Percentiles rank a stretch among this genome's conserved stretches.
Evolutionary conservation across 2,113 vertebrate genomes (phyloP).

Genomic region (Ceuthmochares aereus): DNA sequence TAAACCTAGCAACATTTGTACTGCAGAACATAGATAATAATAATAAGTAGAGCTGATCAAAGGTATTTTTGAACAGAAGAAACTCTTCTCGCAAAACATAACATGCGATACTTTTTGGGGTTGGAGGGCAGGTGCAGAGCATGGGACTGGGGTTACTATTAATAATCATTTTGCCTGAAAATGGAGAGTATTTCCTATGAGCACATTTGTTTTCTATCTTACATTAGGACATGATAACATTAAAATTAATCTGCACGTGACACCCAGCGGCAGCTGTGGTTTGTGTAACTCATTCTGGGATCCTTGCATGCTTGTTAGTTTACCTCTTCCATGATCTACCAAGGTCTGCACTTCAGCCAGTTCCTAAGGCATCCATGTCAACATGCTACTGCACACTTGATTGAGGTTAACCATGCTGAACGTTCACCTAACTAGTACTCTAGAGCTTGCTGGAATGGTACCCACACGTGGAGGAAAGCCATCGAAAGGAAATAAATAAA

Average conservation of each 20-base stretch:
- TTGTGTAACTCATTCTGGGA: background rate
- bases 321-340: background rate
- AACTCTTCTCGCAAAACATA: background rate
- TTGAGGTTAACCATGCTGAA: background rate
- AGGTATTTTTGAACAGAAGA: background rate
- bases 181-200: background rate
- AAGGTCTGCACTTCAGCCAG: background rate
- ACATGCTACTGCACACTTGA: too few species aligned
- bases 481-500: too few species aligned
- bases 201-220: background rate
- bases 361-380: background rate
- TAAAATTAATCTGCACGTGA: background rate
- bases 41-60: background rate
- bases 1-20: background rate
- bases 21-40: background rate
- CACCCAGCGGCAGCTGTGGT: background rate
- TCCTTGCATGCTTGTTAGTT: background rate
- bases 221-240: background rate
- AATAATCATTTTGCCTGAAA: background rate
- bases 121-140: fast-evolving
- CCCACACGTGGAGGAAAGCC: background rate
- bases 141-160: background rate
- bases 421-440: background rate
- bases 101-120: background rate
- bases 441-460: fast-evolving